Base-by-base conservation (phyloP, 2,888 invertebrate species). In the Amphimallon solstitiale region DNA sequence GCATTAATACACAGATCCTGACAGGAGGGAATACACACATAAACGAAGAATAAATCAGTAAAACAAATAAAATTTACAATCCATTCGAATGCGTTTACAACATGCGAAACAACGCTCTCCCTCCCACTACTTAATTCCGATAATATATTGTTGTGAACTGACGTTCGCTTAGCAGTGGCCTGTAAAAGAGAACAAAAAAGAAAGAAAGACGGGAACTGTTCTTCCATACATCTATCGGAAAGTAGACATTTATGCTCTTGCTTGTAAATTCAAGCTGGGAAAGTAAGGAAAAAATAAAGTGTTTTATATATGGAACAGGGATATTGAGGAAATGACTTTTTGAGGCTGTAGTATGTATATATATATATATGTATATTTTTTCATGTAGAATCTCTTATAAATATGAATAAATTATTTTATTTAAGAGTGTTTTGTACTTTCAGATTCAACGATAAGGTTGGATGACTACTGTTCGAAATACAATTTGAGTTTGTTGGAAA, bases 41-140 rank as follows among this genome's bases (percentile, higher is more conserved):
- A 21, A 43, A 45, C 17, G 49, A 9, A 23, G 40, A 35, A 65
- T 65, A 65, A 65, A 65, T 65, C 65, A 56, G 65, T 23, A 54
- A 64, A 59, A 59, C 65, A 65, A 65, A 65, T 59, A 59, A 65
- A 65, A 65, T 65, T 59, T 65, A 65, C 65, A 65, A 49, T 37
- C 65, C 43, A 59, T 59, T 65, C 56, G 56, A 59, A 59, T 59
- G 43, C 56, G 56, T 59, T 67, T 59, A 59, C 56, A 59, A 59
- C 56, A 59, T 59, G 56, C 56, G 56, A 59, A 59, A 59, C 56
- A 59, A 15, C 23, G 43, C 29, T 38, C 56, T 59, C 40, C 29
- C 43, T 59, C 43, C 29, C 43, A 43, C 56, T 59, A 59, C 56
- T 59, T 59, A 59, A 59, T 59, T 59, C 56, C 56, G 23, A 59